These are phyloP conservation scores for Phytoseiulus persimilis DNA, from an alignment of 2,888 invertebrate genomes.

Conservation along the genomic window DNA sequence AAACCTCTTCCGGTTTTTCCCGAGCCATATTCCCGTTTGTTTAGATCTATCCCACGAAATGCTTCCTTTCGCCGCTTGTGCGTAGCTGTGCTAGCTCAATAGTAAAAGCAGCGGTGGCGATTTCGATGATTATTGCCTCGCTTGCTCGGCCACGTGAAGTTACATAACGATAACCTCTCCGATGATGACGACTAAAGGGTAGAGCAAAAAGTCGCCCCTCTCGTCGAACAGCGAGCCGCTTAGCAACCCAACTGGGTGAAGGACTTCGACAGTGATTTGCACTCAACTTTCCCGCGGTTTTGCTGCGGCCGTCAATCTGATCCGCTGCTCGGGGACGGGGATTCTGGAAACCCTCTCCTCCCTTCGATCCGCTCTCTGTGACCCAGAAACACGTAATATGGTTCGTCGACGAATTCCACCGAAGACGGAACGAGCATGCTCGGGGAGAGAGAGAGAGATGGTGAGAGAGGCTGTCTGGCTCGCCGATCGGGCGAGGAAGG, in stretches of 20 bases:
- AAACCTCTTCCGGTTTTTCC: not conserved
- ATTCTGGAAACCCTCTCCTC: not conserved
- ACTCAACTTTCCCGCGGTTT: too few relatives aligned
- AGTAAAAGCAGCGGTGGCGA: not conserved
- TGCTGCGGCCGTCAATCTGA: too few relatives aligned
- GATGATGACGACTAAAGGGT: not conserved
- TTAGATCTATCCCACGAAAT: not conserved
- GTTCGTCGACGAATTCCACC: not conserved
- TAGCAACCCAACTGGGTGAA: not conserved
- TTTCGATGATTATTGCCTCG: not conserved
- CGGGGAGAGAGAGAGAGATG: not conserved
- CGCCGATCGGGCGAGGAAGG: not conserved
- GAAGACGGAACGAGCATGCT: not conserved
- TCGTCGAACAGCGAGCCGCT: not conserved
- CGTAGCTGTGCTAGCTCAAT: not conserved
- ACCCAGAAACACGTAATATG: not conserved
- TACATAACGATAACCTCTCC: not conserved
- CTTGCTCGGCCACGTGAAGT: not conserved
- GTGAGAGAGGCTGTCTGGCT: not conserved
- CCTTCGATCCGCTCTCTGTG: not conserved
- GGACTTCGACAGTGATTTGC: not conserved
- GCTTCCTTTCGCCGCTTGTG: not conserved
- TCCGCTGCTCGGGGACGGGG: not conserved
- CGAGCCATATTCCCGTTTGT: not conserved
- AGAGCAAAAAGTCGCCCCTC: not conserved